A percentile compares a stretch with the other conserved stretches of the same genome.
phyloP scores from a whole-genome alignment of 2,888 invertebrate species.

The Geotrupes spiniger region DNA sequence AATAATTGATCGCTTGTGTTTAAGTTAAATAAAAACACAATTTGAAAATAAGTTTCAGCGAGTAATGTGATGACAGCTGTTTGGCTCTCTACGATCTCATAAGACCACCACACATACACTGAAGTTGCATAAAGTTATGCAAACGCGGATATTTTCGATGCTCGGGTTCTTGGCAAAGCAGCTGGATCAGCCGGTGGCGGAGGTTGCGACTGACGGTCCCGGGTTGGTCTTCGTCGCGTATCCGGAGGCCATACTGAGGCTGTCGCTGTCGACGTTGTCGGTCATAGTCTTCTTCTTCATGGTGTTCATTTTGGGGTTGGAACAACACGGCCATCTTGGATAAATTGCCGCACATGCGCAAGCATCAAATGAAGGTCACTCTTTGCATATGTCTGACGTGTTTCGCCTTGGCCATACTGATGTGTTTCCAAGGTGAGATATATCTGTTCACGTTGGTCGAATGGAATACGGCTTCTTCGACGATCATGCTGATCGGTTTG shows the following conservation, averaged over 20 bases:
- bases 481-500: conserved; percentile 67
- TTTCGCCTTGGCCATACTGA: conserved; percentile 69
- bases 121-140: too few species aligned
- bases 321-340: conserved; percentile 68
- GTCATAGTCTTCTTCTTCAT: conserved; percentile 68
- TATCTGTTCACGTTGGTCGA: conserved; percentile 71
- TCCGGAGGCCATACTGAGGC: conserved; percentile 70
- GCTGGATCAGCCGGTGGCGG: conserved; percentile 63
- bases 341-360: conserved; percentile 54
- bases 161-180: conserved; percentile 69
- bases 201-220: conserved; percentile 68
- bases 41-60: too few species aligned
- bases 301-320: conserved; percentile 66
- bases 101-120: too few species aligned
- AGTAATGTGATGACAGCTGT: too few species aligned
- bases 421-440: conserved; percentile 74
- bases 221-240: conserved; percentile 74
- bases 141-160: conserved; percentile 77
- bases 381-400: conserved; percentile 63
- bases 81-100: too few species aligned
- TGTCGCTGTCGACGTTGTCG: conserved; percentile 70
- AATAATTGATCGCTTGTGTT: too few species aligned
- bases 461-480: conserved; percentile 77
- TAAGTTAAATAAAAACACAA: too few species aligned
- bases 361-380: conserved; percentile 61